A percentile compares a stretch with the other conserved stretches of the same genome.
These are phyloP conservation scores for Hofmannophila pseudospretella DNA, from an alignment of 2,888 invertebrate species.

Conservation along the genomic window DNA sequence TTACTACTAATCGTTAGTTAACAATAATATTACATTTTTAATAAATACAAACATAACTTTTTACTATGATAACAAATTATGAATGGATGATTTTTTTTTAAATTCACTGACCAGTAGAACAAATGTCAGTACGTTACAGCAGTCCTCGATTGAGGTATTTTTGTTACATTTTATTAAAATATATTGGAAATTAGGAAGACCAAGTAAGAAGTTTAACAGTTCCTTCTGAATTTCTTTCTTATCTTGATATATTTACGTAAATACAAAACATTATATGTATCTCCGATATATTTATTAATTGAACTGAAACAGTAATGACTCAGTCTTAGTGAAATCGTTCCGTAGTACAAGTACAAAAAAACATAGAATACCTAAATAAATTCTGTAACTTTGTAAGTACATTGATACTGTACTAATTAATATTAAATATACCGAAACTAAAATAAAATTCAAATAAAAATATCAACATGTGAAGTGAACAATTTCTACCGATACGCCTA, in stretches of 20 bases:
- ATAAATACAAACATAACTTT: slow-evolving; percentile 23
- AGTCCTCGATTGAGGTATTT: too few relatives aligned
- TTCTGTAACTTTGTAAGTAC: not conserved
- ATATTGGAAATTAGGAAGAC: not conserved
- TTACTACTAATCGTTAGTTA: slow-evolving; percentile 26
- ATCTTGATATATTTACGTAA: not conserved
- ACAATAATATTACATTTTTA: slow-evolving; percentile 20
- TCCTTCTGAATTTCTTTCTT: too few relatives aligned
- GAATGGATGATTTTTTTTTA: slow-evolving; percentile 2
- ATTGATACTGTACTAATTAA: too few relatives aligned
- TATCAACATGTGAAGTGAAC: too few relatives aligned
- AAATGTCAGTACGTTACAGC: too few relatives aligned
- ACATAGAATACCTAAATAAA: not conserved
- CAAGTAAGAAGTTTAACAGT: too few relatives aligned
- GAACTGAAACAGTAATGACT: slow-evolving; percentile 16
- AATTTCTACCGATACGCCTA: too few relatives aligned
- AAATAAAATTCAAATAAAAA: too few relatives aligned
- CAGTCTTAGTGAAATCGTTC: slow-evolving; percentile 17
- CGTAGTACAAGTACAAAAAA: not conserved
- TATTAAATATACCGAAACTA: too few relatives aligned
- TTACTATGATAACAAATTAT: slow-evolving; percentile 14
- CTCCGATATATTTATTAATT: not conserved
- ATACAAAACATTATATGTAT: not conserved
- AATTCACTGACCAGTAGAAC: too few relatives aligned
- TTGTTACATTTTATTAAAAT: not conserved